A percentile compares a stretch with the other conserved stretches of the same genome.
These are phyloP conservation scores for Tribolium freemani DNA, from an alignment of 2,888 invertebrate species.

Conservation along the genomic window DNA sequence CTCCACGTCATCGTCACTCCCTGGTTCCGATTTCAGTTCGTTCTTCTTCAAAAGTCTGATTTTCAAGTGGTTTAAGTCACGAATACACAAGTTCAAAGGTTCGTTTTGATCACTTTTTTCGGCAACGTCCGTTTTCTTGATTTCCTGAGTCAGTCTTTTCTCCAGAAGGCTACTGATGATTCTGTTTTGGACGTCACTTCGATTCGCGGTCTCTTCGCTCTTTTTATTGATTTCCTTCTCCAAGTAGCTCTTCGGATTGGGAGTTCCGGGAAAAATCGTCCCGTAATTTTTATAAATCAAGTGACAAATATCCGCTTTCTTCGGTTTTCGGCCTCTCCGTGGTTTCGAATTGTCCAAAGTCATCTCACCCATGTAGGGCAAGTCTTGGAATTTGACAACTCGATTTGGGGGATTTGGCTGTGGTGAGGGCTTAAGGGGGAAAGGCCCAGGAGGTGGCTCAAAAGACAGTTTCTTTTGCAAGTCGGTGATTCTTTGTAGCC, in stretches of 20 bases:
- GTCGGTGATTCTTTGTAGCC: conserved; percentile 82
- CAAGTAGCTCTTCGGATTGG: conserved; percentile 70
- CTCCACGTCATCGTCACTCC: conserved; percentile 71
- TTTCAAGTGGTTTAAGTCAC: conserved; percentile 80
- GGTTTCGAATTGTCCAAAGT: conserved; percentile 91
- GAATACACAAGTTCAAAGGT: conserved; percentile 86
- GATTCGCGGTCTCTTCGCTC: conserved; percentile 64
- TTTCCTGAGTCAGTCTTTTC: conserved; percentile 79
- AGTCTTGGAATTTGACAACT: conserved; percentile 82
- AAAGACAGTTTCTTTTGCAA: conserved; percentile 71
- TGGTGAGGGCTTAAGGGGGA: conserved; percentile 31
- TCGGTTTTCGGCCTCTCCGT: conserved; percentile 88
- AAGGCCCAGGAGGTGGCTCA: conserved; percentile 42
- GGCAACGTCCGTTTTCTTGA: conserved; percentile 60
- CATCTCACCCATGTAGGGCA: conserved; percentile 95
- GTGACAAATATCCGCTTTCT: conserved; percentile 93
- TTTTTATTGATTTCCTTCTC: conserved; percentile 63
- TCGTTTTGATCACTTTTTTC: conserved; percentile 72
- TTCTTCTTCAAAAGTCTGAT: conserved; percentile 74
- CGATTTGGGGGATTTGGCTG: conserved; percentile 61
- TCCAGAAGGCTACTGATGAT: conserved; percentile 80
- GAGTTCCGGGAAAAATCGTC: conserved; percentile 85
- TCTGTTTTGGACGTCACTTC: conserved; percentile 78
- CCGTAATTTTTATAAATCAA: conserved; percentile 93
- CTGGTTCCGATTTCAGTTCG: conserved; percentile 75